Evolutionary conservation across 30 jellyfish, hydroid and myxozoan species (phyloP).

Genomic region (Pseudorhiza aurosa): DNA sequence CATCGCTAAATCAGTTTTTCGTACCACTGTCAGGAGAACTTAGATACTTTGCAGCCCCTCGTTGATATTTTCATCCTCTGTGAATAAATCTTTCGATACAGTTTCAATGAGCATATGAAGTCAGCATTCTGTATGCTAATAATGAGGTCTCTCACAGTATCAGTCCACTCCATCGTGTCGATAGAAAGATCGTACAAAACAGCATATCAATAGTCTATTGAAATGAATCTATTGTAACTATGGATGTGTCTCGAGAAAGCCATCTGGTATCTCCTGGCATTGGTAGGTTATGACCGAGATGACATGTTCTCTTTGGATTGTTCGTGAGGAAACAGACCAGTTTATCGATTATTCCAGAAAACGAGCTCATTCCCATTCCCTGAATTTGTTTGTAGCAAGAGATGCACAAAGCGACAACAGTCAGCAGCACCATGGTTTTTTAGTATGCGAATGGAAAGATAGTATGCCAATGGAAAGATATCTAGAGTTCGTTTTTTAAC

Average conservation of each 20-base stretch:
- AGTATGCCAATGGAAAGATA: too few species aligned
- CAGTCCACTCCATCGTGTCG: not conserved
- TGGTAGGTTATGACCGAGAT: conserved; percentile 43
- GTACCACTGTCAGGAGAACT: conserved; percentile 30
- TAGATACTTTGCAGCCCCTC: conserved; percentile 29
- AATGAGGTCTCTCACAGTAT: conserved; percentile 22
- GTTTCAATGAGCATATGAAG: conserved; percentile 24
- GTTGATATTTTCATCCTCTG: conserved; percentile 18
- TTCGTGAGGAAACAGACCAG: conserved; percentile 33
- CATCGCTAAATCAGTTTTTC: conserved; percentile 20
- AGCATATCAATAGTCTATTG: conserved; percentile 34
- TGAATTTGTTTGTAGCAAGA: too few species aligned
- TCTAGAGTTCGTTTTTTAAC: too few species aligned
- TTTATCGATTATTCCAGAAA: conserved; percentile 34
- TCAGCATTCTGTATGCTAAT: conserved; percentile 17
- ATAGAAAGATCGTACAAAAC: conserved; percentile 15
- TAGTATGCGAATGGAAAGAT: too few species aligned
- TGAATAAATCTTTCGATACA: conserved; percentile 26
- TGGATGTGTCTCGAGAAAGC: conserved; percentile 60
- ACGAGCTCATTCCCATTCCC: too few species aligned
- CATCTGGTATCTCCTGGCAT: conserved; percentile 65
- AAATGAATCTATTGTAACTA: conserved; percentile 23
- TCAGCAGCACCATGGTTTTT: too few species aligned
- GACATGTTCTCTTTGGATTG: conserved; percentile 44
- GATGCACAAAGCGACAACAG: too few species aligned